These are phyloP conservation scores for Sebastes ruberrimus DNA, from an alignment of 2,797 vertebrate species.

Conservation along the genomic window DNA sequence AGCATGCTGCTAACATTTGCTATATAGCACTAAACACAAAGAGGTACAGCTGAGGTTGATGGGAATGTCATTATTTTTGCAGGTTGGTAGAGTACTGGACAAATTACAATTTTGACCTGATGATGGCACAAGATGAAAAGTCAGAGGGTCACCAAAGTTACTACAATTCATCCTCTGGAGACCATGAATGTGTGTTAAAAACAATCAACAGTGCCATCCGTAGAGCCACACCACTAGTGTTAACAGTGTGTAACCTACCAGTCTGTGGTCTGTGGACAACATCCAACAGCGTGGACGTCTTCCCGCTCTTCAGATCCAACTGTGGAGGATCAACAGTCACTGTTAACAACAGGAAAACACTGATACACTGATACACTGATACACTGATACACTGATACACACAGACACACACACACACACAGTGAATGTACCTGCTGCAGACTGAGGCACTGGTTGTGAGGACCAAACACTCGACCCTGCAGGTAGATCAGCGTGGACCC, in stretches of 20 bases:
- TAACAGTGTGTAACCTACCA: conserved; percentile 53
- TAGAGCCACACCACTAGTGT: too few relatives aligned
- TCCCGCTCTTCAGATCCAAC: conserved; percentile 75
- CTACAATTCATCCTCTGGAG: background rate
- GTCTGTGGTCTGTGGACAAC: conserved; percentile 75
- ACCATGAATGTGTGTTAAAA: background rate
- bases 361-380: background rate
- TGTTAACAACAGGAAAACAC: background rate
- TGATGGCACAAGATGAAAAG: too few relatives aligned
- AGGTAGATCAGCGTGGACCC: conserved; percentile 78
- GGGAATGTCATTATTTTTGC: too few relatives aligned
- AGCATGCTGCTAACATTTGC: too few relatives aligned
- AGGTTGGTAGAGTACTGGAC: too few relatives aligned
- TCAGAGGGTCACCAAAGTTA: too few relatives aligned
- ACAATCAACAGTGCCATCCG: background rate
- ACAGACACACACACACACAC: background rate
- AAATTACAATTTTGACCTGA: too few relatives aligned
- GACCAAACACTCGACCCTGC: conserved; percentile 84
- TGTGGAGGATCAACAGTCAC: conserved; percentile 41
- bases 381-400: background rate
- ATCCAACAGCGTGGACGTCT: conserved; percentile 73
- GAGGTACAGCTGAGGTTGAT: too few relatives aligned
- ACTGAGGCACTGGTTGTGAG: conserved; percentile 84
- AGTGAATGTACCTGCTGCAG: conserved; percentile 76
- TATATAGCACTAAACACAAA: too few relatives aligned